Base-by-base conservation (phyloP, 2,888 invertebrate species). In the Philhelius pedissequus region DNA sequence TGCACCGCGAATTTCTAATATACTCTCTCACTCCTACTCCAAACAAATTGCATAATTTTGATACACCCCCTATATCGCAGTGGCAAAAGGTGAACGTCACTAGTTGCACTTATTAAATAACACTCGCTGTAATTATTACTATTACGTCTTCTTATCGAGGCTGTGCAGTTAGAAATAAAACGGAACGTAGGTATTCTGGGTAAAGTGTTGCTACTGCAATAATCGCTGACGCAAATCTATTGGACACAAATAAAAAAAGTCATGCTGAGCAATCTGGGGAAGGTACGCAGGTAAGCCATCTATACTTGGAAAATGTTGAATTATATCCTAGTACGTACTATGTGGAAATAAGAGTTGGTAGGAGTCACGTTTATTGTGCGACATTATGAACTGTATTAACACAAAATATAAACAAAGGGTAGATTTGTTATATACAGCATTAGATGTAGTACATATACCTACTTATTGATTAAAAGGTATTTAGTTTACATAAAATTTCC, bases 11-110 rank as follows among this genome's bases (percentile, higher is more conserved):
- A 25, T 25, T n/a, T 15, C 22, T n/a, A n/a, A 7, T 18, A 9
- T 54, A 27, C n/a, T 52, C 56, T 58, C 58, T 58, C 40, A 40
- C 60, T 58, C 58, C 32, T 22, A 38, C 58, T 40, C 3, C 25
- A 40, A 25, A 9, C 1, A 60, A 60, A 60, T 60, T 60, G 60
- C 60, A 60, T 60, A 60, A 40, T 38, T 54, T 60, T 40, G 40
- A 20, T n/a, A 38, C 1, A 58, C 35, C 22, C n/a, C 18, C 13
- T n/a, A n/a, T 22, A n/a, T 18, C 11, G 7, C 4, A 11, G 6
- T 3, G 18, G 54, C 18, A 54, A 11, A 54, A n/a, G 54, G 30
- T 32, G 18, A 32, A 9, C 18, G 18, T 32, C 18, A 52, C n/a
- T 40, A 11, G 40, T 38, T 60, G 60, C 40, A 40, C 40, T 25